A percentile compares a stretch with the other conserved stretches of the same genome.
Conservation (phyloP, 2,888 invertebrate genomes). For the Gastrophysa polygoni region DNA sequence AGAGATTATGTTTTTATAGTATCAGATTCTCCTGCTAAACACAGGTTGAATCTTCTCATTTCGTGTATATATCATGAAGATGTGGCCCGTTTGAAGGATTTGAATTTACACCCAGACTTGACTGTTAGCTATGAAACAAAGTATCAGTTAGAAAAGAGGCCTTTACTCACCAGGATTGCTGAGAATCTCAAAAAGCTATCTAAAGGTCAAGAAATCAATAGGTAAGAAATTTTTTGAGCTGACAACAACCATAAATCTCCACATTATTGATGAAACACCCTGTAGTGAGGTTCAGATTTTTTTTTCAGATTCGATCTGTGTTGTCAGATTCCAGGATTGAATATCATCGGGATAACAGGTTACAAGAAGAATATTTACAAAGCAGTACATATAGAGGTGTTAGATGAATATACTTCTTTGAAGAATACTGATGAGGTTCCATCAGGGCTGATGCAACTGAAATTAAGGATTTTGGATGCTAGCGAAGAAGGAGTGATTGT, state of each 20-base stretch:
- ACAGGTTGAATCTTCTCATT: constrained; percentile 54
- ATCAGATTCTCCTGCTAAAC: constrained; percentile 37
- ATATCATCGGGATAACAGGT: constrained; percentile 55
- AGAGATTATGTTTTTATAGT: constrained; percentile 36
- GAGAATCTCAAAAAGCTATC: constrained; percentile 42
- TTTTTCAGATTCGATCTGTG: constrained; percentile 39
- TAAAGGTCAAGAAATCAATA: constrained; percentile 41
- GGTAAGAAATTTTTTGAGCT: no score
- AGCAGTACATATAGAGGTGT: constrained; percentile 56
- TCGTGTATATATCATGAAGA: constrained; percentile 55
- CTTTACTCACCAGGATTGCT: constrained; percentile 46
- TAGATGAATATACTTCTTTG: constrained; percentile 56
- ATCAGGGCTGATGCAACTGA: constrained; percentile 57
- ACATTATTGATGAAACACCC: no score
- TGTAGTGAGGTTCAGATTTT: no score
- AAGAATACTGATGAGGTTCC: constrained; percentile 50
- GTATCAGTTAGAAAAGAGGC: constrained; percentile 49
- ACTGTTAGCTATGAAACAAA: constrained; percentile 37
- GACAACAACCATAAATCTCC: no score
- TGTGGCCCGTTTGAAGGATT: constrained; percentile 46
- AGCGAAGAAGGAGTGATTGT: constrained; percentile 52
- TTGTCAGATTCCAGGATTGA: constrained; percentile 52
- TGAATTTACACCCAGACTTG: constrained; percentile 40
- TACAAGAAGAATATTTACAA: constrained; percentile 50
- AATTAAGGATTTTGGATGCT: constrained; percentile 55